Base-by-base conservation (phyloP, 2,888 invertebrate genomes). In the Byasa hedistus region DNA sequence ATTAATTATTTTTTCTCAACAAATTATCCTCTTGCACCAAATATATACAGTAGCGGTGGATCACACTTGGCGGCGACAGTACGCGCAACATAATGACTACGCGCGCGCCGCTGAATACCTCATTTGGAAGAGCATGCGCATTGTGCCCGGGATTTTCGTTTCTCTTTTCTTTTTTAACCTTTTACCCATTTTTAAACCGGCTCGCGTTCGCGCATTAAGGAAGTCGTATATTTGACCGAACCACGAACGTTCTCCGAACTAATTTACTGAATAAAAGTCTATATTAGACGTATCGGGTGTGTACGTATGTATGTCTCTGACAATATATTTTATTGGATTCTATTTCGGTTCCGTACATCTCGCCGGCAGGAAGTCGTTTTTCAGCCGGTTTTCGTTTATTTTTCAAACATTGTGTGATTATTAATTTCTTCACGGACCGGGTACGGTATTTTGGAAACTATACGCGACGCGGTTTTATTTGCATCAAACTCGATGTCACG, bases 251-350 rank as follows among this genome's bases (percentile, higher is more conserved):
- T 86, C 86, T 73, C 71, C 76, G 87, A 88, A 89, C 86, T 84
- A 86, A 87, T 88, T 87, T 85, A 81, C 78, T 80, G 79, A 77
- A 85, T 85, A 84, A 84, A 83, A 84, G 72, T 77, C 82, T 79
- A 81, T 84, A 81, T 82, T 80, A 78, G 79, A 77, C 76, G 69
- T 71, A 77, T 78, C 77, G 77, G 78, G 81, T 72, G 70, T 72
- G 70, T 74, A 76, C 70, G 75, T 73, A 72, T 76, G 77, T 75
- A 74, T 73, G 70, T 76, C 79, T 72, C 75, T 81, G 80, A 81
- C 83, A 82, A 79, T 81, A 78, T 81, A 78, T 81, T 85, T 86
- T 85, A 86, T 84, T 78, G 79, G 70, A 5, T 71, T 80, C 83
- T 87, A 86, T 87, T 84, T 85, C 77, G 76, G 81, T 68, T 70